phyloP scores from a whole-genome alignment of 2,113 vertebrate species.

The Laterallus jamaicensis region DNA sequence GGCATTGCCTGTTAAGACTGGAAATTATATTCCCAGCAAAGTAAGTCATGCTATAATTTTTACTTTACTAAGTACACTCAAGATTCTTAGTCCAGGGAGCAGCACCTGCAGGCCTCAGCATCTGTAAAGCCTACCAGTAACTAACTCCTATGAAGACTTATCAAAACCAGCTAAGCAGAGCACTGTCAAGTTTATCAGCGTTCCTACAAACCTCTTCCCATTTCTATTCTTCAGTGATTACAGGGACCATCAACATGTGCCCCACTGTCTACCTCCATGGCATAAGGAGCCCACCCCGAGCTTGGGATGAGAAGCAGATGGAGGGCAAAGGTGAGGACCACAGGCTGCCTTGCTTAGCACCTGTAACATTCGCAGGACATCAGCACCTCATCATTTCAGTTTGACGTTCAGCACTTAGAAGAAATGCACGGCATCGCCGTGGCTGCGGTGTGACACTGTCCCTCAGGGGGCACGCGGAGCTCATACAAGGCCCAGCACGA shows the following conservation, averaged over 20 bases:
- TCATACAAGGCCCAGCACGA: accelerated
- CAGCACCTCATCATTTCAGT: neutral
- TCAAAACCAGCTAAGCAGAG: neutral
- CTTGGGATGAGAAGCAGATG: neutral
- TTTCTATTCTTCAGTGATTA: accelerated
- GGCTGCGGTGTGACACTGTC: accelerated
- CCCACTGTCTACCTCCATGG: neutral
- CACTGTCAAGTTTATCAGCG: neutral
- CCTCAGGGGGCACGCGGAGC: accelerated
- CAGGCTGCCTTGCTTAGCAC: accelerated
- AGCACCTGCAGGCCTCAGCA: neutral
- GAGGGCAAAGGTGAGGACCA: neutral
- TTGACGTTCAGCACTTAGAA: neutral
- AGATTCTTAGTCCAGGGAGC: neutral
- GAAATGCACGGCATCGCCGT: accelerated
- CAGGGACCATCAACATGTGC: neutral
- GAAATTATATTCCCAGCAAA: neutral
- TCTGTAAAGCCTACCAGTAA: neutral
- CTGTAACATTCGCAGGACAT: accelerated
- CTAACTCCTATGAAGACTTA: neutral
- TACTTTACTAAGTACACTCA: neutral
- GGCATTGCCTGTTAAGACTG: neutral
- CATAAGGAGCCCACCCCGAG: neutral
- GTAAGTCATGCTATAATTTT: neutral
- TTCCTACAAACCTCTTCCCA: neutral